Percentiles rank a stretch among this genome's conserved stretches.
These are phyloP conservation scores for Gymnosoma rotundatum DNA, from an alignment of 2,888 invertebrate species.

Conservation along the genomic window DNA sequence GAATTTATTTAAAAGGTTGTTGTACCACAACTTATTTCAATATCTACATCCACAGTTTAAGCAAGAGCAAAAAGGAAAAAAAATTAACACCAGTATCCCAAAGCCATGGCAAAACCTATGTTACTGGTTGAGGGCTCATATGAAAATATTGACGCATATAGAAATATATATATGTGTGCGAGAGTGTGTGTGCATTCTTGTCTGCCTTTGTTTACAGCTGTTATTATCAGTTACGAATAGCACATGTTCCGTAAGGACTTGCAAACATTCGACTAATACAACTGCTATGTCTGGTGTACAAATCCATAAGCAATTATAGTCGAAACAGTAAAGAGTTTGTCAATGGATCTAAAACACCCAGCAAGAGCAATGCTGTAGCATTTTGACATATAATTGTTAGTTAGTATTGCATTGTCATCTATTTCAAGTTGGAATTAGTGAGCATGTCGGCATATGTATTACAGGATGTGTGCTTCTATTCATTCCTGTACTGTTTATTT, in stretches of 20 bases:
- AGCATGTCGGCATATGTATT: neutral
- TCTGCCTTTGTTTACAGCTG: constrained; percentile 58
- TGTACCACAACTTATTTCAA: constrained; percentile 24
- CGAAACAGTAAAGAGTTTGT: neutral
- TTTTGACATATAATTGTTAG: constrained; percentile 55
- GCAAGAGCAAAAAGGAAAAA: constrained; percentile 5
- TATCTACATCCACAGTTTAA: constrained; percentile 13
- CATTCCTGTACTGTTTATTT: constrained; percentile 42
- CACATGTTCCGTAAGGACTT: constrained; percentile 49
- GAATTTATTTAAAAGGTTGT: constrained; percentile 52
- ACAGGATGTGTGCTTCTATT: neutral
- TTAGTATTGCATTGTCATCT: constrained; percentile 57
- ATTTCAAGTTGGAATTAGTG: constrained; percentile 14
- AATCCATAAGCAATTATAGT: constrained; percentile 18
- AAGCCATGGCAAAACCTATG: constrained; percentile 31
- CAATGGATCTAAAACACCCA: neutral
- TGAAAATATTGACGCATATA: neutral
- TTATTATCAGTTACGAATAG: constrained; percentile 64
- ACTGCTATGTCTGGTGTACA: constrained; percentile 25
- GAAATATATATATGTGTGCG: too few species aligned
- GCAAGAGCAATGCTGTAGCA: constrained; percentile 30
- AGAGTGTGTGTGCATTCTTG: neutral
- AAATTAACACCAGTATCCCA: neutral
- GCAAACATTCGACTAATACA: constrained; percentile 27
- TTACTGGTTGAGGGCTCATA: neutral